A percentile compares a stretch with the other conserved stretches of the same genome.
Evolutionary conservation across 2,888 invertebrate genomes (phyloP).

Genomic region (Lydus trimaculatus): DNA sequence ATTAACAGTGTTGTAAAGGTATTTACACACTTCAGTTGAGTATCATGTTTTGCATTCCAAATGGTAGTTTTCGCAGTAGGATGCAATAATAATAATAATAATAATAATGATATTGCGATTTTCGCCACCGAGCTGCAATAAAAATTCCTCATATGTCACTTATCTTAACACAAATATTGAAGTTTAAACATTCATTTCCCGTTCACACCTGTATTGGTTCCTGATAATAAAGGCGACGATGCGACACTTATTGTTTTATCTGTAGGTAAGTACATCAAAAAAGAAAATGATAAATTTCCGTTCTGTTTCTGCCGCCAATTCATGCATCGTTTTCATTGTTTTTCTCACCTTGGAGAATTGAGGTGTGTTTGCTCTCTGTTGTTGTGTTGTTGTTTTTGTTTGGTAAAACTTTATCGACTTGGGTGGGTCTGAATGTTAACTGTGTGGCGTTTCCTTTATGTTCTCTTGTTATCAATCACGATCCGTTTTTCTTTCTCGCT

Average conservation of each 20-base stretch:
- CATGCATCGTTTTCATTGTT: background rate
- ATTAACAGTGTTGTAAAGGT: background rate
- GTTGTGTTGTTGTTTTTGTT: background rate
- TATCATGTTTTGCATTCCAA: background rate
- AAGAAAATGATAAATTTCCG: slow-evolving; percentile 8
- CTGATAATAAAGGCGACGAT: no score
- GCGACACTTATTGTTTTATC: background rate
- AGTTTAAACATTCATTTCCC: slow-evolving; percentile 29
- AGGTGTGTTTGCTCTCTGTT: background rate
- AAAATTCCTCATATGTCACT: slow-evolving; percentile 21
- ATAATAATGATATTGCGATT: background rate
- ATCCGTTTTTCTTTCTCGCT: background rate
- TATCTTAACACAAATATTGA: slow-evolving; percentile 21
- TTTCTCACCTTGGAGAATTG: slow-evolving; percentile 4
- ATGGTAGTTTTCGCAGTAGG: background rate
- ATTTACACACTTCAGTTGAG: background rate
- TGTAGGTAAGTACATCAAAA: background rate
- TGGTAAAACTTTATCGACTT: slow-evolving; percentile 23
- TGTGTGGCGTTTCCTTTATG: slow-evolving; percentile 14
- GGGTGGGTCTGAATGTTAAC: slow-evolving; percentile 21
- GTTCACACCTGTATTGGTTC: slow-evolving; percentile 27
- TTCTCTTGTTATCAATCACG: slow-evolving; percentile 27
- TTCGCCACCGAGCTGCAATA: background rate
- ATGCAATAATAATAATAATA: background rate
- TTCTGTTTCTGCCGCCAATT: background rate